Conservation (phyloP, 2,888 invertebrate genomes). For the Eristalis pertinax region DNA sequence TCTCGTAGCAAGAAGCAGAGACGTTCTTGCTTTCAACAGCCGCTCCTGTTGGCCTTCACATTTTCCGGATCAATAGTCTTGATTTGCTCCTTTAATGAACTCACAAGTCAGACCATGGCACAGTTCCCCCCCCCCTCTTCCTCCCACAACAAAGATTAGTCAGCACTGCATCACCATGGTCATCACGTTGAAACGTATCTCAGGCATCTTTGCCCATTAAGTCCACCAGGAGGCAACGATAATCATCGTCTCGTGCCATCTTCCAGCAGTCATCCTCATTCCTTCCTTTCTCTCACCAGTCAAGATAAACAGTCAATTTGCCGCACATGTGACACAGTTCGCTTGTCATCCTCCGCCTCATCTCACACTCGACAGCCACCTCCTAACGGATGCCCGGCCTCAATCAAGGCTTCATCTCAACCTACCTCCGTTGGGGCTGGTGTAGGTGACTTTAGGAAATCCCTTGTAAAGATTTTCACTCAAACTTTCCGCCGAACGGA, state of each 20-base stretch:
- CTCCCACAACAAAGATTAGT: not conserved
- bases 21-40: too few species aligned
- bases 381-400: not conserved
- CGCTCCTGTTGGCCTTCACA: too few species aligned
- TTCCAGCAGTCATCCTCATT: not conserved
- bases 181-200: not conserved
- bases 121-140: not conserved
- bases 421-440: not conserved
- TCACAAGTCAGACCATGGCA: not conserved
- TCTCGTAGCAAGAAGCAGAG: too few species aligned
- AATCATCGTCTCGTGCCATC: not conserved
- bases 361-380: not conserved
- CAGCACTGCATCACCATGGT: not conserved
- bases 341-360: not conserved
- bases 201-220: not conserved
- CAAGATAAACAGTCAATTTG: constrained; percentile 47
- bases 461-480: constrained; percentile 20
- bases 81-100: not conserved
- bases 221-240: not conserved
- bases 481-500: constrained; percentile 3
- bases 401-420: not conserved
- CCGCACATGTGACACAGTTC: constrained; percentile 45
- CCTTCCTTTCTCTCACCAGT: not conserved
- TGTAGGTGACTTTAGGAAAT: constrained; percentile 10
- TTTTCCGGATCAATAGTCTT: too few species aligned